Evolutionary conservation across 64 coral and sea anemone species (phyloP), one percentile per base, ranked within the genome.

Genomic region (Pachyseris speciosa): DNA sequence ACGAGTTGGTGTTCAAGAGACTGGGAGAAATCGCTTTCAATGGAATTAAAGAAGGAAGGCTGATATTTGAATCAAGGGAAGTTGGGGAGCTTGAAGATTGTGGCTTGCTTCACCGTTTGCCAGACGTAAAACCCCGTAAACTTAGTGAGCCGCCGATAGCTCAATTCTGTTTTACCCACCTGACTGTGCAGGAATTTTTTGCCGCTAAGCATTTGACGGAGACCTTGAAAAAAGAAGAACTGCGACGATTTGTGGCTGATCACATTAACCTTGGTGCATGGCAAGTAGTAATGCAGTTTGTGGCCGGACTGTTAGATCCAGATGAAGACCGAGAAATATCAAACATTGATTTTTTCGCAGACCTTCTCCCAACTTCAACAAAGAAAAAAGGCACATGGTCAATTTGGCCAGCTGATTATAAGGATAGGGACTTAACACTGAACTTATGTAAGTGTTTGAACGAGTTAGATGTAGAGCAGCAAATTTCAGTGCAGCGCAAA

Each of bases 181-280:
- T 90, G 17, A 95, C 93, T 33, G 7, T 90, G 7, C 93, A 95
- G 40, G 93, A 95, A 44, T 90, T 95, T 25, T 44, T 95, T 16
- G 93, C 93, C 24, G 93, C 93, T 53, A 15, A 57, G 19, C 24
- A 41, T 42, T 58, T 95, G 22, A 43, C 84, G 11, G 63, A 86
- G 22, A 92, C 33, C 45, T 48, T 33, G 50, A 45, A 28, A 27
- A 22, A 72, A 25, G 52, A 44, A 45, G 43, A 34, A 68, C 0
- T 70, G 60, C 67, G 41, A 20, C 5, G 4, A 85, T 90, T 90
- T 79, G 9, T 80, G 1, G 36, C 3, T 15, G 12, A 37, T 20
- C 17, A 80, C 15, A 79, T 90, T n/a, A 27, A 67, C 1, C 16
- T 66, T 2, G 47, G 48, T 27, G 40, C 75, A 28, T 95, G 93